Evolutionary conservation across 2,888 invertebrate species (phyloP), one percentile per base, ranked within the genome.

Genomic region (Apamea crenata): DNA sequence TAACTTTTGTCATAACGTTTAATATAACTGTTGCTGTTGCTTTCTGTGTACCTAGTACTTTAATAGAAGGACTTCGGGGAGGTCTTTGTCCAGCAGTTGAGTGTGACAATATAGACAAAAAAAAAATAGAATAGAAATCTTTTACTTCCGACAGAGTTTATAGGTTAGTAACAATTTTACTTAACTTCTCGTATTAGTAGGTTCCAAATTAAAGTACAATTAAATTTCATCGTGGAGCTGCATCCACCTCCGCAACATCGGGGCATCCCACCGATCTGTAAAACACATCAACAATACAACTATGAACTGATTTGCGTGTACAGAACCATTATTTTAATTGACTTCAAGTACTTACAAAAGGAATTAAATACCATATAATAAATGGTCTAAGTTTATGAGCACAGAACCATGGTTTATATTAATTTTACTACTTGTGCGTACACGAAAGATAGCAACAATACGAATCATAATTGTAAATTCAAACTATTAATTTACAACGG

Each of bases 401-500:
- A 18, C 18, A 44, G 18, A 18, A 8, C 1, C 8, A n/a, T 56
- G 21, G 16, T 47, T 65, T 25, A 29, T 18, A 36, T 36, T 7
- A 32, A 14, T 56, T 74, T 36, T 25, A 68, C 16, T 47, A 47
- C 21, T 56, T 68, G 4, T 32, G 53, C n/a, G 0, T 16, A 40
- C 18, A 74, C 21, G 29, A 16, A 47, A 65, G 29, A 74, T 50
- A 77, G n/a, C 18, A 61, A 75, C 16, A 74, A 68, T 29, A 63
- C 47, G 66, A 56, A 78, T 80, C 56, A 76, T 73, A 82, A 87
- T 87, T 81, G 73, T 63, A 78, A 83, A 85, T 83, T 86, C 71
- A 81, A 79, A 72, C 83, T 83, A 84, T 86, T 83, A 80, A 86
- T 83, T 79, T 82, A 87, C 88, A 83, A 82, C 84, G 88, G 85